phyloP scores from a whole-genome alignment of 1,140 invertebrate species.

The Drosophila repleta region DNA sequence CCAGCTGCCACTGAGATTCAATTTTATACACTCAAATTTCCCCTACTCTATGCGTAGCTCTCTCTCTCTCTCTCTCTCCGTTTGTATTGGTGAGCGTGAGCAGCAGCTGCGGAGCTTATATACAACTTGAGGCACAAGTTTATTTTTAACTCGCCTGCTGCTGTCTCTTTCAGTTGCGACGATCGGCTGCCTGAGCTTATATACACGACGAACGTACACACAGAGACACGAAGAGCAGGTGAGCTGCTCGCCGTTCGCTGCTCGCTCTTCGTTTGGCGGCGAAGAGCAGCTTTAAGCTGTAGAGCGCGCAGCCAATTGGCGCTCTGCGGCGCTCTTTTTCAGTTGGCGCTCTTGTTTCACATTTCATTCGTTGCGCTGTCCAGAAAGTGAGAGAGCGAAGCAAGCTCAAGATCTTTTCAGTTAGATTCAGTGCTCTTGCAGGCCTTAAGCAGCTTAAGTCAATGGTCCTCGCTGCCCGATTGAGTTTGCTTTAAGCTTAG shows the following conservation, averaged over 20 bases:
- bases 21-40: slow-evolving; percentile 53
- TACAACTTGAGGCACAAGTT: slow-evolving; percentile 62
- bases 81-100: slow-evolving; percentile 34
- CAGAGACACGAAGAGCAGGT: slow-evolving; percentile 54
- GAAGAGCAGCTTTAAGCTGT: slow-evolving; percentile 52
- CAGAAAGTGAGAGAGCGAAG: slow-evolving; percentile 25
- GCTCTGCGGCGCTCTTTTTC: slow-evolving; percentile 26
- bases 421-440: slow-evolving; percentile 9
- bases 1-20: slow-evolving; percentile 72
- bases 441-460: slow-evolving; percentile 43
- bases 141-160: slow-evolving; percentile 57
- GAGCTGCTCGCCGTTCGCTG: slow-evolving; percentile 35
- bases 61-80: no score
- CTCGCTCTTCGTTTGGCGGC: slow-evolving; percentile 42
- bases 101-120: slow-evolving; percentile 68
- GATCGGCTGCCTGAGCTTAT: slow-evolving; percentile 31
- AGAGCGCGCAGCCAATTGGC: slow-evolving; percentile 19
- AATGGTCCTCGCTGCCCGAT: background rate
- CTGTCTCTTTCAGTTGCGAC: slow-evolving; percentile 30
- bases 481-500: background rate
- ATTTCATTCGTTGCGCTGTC: slow-evolving; percentile 47
- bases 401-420: background rate
- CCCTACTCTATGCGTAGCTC: slow-evolving; percentile 35
- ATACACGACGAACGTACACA: slow-evolving; percentile 16
- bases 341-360: slow-evolving; percentile 46